These are phyloP conservation scores for Papilio gigon DNA, from an alignment of 2,888 invertebrate species.

Conservation along the genomic window DNA sequence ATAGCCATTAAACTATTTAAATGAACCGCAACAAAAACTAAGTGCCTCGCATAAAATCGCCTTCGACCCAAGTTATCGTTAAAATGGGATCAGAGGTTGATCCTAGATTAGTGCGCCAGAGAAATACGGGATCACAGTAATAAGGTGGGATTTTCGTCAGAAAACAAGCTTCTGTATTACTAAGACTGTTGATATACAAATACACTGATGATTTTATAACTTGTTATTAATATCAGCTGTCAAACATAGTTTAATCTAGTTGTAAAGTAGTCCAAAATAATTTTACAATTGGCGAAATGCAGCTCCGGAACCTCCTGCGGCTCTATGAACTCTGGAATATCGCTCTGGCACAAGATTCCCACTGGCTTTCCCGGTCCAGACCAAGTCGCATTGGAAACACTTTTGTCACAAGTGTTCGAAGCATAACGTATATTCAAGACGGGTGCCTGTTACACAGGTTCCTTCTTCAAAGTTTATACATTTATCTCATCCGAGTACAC, in stretches of 20 bases:
- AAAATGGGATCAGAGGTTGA: slow-evolving; percentile 38
- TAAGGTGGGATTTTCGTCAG: slow-evolving; percentile 39
- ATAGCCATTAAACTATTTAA: slow-evolving; percentile 19
- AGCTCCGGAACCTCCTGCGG: no score
- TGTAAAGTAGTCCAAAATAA: background rate
- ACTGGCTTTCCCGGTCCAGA: no score
- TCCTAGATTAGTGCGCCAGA: slow-evolving; percentile 35
- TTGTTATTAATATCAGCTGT: background rate
- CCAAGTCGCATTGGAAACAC: no score
- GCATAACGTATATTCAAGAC: no score
- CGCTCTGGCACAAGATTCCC: no score
- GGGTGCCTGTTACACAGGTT: no score
- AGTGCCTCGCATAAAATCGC: slow-evolving; percentile 18
- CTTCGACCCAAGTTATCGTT: slow-evolving; percentile 34
- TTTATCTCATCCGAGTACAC: no score
- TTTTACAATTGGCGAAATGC: no score
- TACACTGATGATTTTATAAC: background rate
- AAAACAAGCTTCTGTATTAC: slow-evolving; percentile 28
- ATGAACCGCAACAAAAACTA: slow-evolving; percentile 32
- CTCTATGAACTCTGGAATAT: no score
- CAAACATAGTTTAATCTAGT: background rate
- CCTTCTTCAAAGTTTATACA: no score
- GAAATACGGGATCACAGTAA: slow-evolving; percentile 35
- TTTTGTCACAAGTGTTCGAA: no score
- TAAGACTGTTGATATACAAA: slow-evolving; percentile 32